Conservation (phyloP, 2,113 vertebrate genomes). For the Neomonachus schauinslandi region DNA sequence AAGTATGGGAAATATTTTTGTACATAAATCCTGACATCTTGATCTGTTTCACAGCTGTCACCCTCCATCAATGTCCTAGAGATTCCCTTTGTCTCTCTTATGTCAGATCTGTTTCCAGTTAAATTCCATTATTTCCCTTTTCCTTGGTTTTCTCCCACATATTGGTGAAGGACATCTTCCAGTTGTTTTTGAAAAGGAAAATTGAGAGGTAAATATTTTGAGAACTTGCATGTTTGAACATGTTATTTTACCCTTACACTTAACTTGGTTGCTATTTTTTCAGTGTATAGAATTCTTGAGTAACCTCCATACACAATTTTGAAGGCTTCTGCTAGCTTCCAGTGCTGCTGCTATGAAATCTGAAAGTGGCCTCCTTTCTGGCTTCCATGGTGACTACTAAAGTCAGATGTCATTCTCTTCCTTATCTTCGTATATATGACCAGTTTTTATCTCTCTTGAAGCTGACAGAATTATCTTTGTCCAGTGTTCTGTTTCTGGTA, state of each 20-base stretch:
- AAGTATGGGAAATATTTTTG: background rate
- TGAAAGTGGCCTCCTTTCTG: background rate
- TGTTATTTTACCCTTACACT: background rate
- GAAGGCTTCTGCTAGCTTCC: conserved; percentile 25
- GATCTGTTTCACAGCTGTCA: background rate
- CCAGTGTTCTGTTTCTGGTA: background rate
- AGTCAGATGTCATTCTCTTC: background rate
- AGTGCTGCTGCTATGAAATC: background rate
- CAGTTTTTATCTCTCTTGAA: background rate
- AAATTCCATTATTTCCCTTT: conserved; percentile 18
- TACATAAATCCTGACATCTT: background rate
- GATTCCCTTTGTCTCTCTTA: background rate
- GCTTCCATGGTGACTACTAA: background rate
- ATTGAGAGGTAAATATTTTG: conserved; percentile 16
- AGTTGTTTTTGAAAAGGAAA: conserved; percentile 40
- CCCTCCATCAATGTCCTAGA: background rate
- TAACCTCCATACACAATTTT: background rate
- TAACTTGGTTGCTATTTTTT: background rate
- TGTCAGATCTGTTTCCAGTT: background rate
- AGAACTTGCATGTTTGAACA: conserved; percentile 31
- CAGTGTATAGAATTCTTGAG: background rate
- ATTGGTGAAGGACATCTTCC: background rate
- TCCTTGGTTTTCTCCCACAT: background rate
- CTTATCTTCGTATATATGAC: background rate
- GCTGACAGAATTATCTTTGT: background rate